Base-by-base conservation (phyloP, 1,140 invertebrate genomes). In the Drosophila oshimai region DNA sequence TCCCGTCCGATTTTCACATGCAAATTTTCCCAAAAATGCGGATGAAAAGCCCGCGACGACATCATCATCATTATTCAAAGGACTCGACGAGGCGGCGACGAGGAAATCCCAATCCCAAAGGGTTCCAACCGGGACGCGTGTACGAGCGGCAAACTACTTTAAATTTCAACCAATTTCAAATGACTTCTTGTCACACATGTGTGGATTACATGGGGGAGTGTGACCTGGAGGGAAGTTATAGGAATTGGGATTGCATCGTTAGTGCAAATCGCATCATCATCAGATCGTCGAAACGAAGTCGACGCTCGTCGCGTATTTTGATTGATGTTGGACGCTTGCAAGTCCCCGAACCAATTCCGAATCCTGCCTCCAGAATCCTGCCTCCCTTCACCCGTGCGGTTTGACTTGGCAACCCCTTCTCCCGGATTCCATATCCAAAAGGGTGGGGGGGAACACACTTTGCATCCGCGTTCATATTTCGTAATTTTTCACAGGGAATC, bases 21-120 rank as follows among this genome's bases (percentile, higher is more conserved):
- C 81, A 87, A 87, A 87, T 87, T 77, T 81, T 62, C 33, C 36
- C 41, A 12, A 39, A 39, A 80, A 75, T 29, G 36, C 51, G 58
- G 54, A 60, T 62, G 58, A 80, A 72, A 55, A 34, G 41, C 58
- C 64, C 46, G 41, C 51, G 42, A 22, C 79, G 64, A 60, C 75
- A 73, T 60, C 81, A 81, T 87, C 81, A 77, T 87, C 81, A 87
- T 87, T 87, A 87, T 87, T 87, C 81, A 86, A 87, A 87, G 72
- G 62, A 49, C 57, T 41, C 60, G 15, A 47, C 28, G 44, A 44
- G 24, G 61, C 50, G 55, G 26, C 51, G 61, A 61, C 53, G 54
- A 79, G n/a, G n/a, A n/a, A n/a, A n/a, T n/a, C n/a, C n/a, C n/a
- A 81, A 77, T 87, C 81, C 81, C 81, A 87, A 87, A 79, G 77